phyloP scores from a whole-genome alignment of 2,797 vertebrate species.

The Momotus momota region DNA sequence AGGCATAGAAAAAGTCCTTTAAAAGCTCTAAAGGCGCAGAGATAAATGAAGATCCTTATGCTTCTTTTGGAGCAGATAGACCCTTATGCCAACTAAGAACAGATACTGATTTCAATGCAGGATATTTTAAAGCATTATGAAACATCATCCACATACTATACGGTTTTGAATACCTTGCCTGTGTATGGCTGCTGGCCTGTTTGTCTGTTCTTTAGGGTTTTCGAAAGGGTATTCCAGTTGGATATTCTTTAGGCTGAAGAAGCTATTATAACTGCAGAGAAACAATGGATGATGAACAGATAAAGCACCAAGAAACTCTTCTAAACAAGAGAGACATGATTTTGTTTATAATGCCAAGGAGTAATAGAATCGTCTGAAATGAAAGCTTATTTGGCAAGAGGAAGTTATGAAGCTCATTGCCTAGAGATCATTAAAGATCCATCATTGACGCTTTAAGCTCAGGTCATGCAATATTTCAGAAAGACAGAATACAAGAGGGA shows the following conservation, averaged over 20 bases:
- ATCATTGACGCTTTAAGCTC: neutral
- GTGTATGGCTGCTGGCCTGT: neutral
- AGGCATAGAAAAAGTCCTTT: neutral
- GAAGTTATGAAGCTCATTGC: constrained; percentile 40
- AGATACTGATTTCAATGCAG: neutral
- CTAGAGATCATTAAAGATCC: constrained; percentile 18
- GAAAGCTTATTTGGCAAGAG: constrained; percentile 27
- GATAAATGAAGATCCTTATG: neutral
- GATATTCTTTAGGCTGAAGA: neutral
- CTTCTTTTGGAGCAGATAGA: neutral
- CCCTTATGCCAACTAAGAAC: fast-evolving
- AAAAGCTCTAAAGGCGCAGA: neutral
- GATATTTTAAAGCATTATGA: neutral
- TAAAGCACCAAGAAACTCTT: neutral
- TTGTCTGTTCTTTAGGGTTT: neutral
- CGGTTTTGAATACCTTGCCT: neutral
- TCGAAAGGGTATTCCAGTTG: neutral
- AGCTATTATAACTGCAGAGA: neutral
- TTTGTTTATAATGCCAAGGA: neutral
- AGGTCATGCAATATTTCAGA: neutral
- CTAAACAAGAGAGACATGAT: neutral
- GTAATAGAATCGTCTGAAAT: constrained; percentile 31
- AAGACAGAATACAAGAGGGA: constrained; percentile 16
- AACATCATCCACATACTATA: neutral
- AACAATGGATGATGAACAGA: neutral